Base-by-base conservation (phyloP, 2,888 invertebrate species). In the Psylliodes chrysocephalus region DNA sequence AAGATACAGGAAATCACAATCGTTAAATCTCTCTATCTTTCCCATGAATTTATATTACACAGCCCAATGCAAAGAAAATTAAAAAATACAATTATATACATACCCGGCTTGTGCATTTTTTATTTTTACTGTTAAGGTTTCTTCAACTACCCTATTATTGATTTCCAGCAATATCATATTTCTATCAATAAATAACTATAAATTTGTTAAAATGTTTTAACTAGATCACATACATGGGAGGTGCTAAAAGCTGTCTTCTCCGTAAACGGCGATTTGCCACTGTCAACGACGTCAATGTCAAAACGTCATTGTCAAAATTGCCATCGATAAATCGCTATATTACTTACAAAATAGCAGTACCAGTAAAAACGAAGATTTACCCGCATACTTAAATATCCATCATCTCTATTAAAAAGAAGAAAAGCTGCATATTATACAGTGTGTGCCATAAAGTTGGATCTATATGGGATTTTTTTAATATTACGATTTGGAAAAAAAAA, bases 71-170 rank as follows among this genome's bases (percentile, higher is more conserved):
- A 22, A 22, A 6, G 22, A n/a, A 42, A 55, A 30, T 12, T 33
- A 60, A 57, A 57, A 65, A 14, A 15, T 19, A 10, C 33, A 49
- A 12, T 22, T 8, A 5, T 14, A 28, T 38, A 90, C 92, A 90
- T 87, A 98, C 98, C 97, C 96, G 80, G 94, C 93, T 84, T 93
- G 87, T 81, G 94, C 95, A 90, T 96, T 96, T 86, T 92, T 94
- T 85, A 96, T 96, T 89, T 98, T 98, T 78, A 94, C 89, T 81
- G 92, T 90, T 82, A 98, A 87, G 67, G 97, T 95, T 85, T 99
- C 98, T 87, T 97, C 96, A 79, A 99, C 92, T 86, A 98, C 96
- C 85, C 97, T 92, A 88, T 99, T 99, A 87, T 98, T 95, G 86
- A 97, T 96, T 90, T 99, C 98, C 83, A 99, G 89, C 84, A 96